Evolutionary conservation across 2,888 invertebrate genomes (phyloP).

Genomic region (Eupithecia vulgata): DNA sequence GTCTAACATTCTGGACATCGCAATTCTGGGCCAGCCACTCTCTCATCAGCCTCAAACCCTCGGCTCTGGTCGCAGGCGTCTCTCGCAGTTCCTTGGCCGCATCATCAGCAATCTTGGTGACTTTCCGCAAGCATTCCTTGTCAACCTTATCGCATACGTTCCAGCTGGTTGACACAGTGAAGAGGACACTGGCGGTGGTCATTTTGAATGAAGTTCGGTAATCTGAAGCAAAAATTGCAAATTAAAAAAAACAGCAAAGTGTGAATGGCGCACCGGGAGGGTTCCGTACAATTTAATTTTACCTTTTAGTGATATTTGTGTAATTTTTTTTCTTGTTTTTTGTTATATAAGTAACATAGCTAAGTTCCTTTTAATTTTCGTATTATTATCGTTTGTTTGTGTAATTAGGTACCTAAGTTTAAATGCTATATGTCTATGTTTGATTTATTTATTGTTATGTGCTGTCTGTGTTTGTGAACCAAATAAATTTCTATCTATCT

Average conservation of each 20-base stretch:
- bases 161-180: constrained; percentile 73
- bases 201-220: constrained; percentile 51
- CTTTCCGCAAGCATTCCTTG: constrained; percentile 57
- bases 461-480: too few species aligned
- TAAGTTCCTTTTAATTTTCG: too few species aligned
- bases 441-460: too few species aligned
- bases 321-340: too few species aligned
- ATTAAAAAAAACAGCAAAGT: background rate
- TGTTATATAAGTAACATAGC: too few species aligned
- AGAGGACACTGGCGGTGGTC: constrained; percentile 73
- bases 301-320: too few species aligned
- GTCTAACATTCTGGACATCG: constrained; percentile 87
- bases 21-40: constrained; percentile 88
- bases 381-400: too few species aligned
- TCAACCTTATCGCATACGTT: constrained; percentile 66
- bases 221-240: background rate
- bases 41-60: constrained; percentile 86
- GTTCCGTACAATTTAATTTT: too few species aligned
- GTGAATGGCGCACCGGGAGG: background rate
- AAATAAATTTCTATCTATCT: too few species aligned
- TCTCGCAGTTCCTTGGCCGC: constrained; percentile 89
- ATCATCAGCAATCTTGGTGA: constrained; percentile 65
- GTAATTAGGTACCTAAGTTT: too few species aligned
- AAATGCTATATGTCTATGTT: too few species aligned
- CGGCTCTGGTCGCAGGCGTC: constrained; percentile 85